Base-by-base conservation (phyloP, 2,113 vertebrate genomes). In the Rhineura floridana region DNA sequence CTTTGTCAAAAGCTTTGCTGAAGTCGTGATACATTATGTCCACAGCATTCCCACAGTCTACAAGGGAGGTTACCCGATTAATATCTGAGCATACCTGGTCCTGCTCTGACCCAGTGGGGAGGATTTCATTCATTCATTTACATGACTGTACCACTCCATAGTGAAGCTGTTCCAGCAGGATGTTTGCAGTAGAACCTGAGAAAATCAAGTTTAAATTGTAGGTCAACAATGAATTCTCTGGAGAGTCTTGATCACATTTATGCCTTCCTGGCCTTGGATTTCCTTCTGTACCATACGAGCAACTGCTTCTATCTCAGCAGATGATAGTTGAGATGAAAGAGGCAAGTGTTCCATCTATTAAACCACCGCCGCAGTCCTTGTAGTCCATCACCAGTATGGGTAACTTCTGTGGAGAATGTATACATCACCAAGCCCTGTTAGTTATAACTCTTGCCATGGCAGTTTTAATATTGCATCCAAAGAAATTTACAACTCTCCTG, bases 401-500 rank as follows among this genome's bases (percentile, higher is more conserved):
- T 79, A 67, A 36, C n/a, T 70, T 87, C 63, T 70, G 11, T 39
- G 42, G 8, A 39, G n/a, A 65, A 62, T 67, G 8, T 48, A 13
- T 50, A 30, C 50, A 72, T 80, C 78, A 55, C 59, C 15, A 44
- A 15, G 65, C 48, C 3, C 9, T 70, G 77, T 44, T 46, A 42
- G 69, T 72, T 87, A 52, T 59, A 15, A 46, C 52, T 87, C 86
- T 59, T n/a, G 17, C 39, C 21, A 11, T 63, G 67, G 65, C 78
- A 62, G 39, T 70, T 87, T 87, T 87, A 81, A 80, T 62, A 55
- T 44, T 39, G 25, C 77, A 55, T 72, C 30, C 39, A 28, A 8
- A 10, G 50, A 87, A 87, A 81, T 59, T 81, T 73, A 81, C 52
- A 72, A 39, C 86, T 59, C 36, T 70, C 39, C 62, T 72, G 63